Conservation (phyloP, 2,888 invertebrate species). For the Leistus spinibarbis region DNA sequence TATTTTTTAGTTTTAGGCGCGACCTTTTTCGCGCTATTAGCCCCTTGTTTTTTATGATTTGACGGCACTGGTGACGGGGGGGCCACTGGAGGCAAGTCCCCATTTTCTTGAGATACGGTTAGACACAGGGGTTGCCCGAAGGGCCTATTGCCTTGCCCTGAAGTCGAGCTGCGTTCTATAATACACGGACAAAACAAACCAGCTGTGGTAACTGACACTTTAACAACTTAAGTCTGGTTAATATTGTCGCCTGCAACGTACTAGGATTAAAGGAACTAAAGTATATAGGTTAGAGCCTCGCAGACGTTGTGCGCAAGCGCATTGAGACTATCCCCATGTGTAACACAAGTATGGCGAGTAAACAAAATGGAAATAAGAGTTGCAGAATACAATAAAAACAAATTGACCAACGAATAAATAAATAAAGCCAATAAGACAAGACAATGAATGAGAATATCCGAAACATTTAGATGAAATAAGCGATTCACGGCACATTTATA, state of each 20-base stretch:
- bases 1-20: conserved; percentile 46
- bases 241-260: not conserved
- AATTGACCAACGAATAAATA: conserved; percentile 9
- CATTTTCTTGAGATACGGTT: conserved; percentile 52
- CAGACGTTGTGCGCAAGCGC: too few species aligned
- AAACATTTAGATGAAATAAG: too few species aligned
- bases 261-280: too few species aligned
- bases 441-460: not conserved
- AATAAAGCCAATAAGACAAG: conserved; percentile 20
- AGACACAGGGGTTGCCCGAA: conserved; percentile 83
- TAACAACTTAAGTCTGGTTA: too few species aligned
- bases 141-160: conserved; percentile 68
- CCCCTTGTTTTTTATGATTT: conserved; percentile 46
- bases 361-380: not conserved
- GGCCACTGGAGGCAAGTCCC: conserved; percentile 48
- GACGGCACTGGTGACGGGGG: conserved; percentile 51
- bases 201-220: not conserved
- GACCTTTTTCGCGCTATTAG: conserved; percentile 43
- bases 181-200: not conserved
- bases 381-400: conserved; percentile 17
- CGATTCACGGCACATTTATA: too few species aligned
- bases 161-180: conserved; percentile 56
- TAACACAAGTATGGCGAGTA: not conserved
- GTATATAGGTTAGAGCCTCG: too few species aligned
- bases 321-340: too few species aligned